Evolutionary conservation across 1,140 invertebrate species (phyloP), one percentile per base, ranked within the genome.

Genomic region (Tetragonula clypearis): DNA sequence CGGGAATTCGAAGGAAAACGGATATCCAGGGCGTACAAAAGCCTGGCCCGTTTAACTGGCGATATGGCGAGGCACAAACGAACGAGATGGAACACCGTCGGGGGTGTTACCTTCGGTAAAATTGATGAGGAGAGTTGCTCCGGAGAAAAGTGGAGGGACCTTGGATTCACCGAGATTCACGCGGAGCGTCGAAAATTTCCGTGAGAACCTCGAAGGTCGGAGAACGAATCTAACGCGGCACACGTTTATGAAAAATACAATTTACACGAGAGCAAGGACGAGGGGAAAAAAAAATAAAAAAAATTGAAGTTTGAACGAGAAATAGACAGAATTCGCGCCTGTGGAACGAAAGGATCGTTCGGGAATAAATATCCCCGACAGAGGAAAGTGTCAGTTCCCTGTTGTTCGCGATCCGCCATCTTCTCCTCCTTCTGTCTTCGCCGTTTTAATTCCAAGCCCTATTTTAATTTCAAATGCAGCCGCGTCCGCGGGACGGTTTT

Each of bases 401-500:
- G 14, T 66, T 15, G 6, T 26, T 53, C 49, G 65, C 26, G 35
- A 66, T 35, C 65, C 8, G 53, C 19, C 49, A 56, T 21, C 65
- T 41, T 5, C 14, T 6, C 53, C 41, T 17, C 21, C 9, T 14
- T 73, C 56, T 21, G 21, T 53, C 56, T 26, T 53, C 17, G 49
- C 68, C 74, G 26, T 55, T 79, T 84, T 84, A 79, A 72, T 84
- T 79, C 73, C 53, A 72, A 79, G 35, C 82, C 65, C 56, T 55
- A 81, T 80, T 80, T 85, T 85, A 85, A 85, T 80, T 85, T 80
- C 84, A 81, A 85, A 81, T 75, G 30, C 84, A 69, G 9, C 60
- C 41, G 41, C 41, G 69, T 66, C 56, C 23, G 30, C 30, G 55
- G 14, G 53, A 12, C 55, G 55, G 35, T 71, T 73, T 55, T 53